These are phyloP conservation scores for Lagorchestes hirsutus DNA, from an alignment of 2,797 vertebrate genomes.

Conservation along the genomic window DNA sequence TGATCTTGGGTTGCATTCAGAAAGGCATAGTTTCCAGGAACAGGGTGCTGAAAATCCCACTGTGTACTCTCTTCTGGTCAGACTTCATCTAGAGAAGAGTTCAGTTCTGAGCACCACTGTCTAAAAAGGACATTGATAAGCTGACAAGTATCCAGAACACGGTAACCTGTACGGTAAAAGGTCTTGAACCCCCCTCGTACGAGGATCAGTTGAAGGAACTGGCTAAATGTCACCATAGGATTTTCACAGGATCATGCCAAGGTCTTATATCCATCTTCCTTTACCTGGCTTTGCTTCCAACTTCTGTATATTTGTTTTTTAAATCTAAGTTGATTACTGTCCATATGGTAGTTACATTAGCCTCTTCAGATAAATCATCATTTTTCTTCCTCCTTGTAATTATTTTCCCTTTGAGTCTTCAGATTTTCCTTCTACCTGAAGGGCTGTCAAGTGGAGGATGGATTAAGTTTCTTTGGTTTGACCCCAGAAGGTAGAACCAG, in stretches of 20 bases:
- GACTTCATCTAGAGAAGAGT: not conserved
- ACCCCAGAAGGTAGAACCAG: not conserved
- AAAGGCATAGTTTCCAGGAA: not conserved
- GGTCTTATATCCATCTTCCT: not conserved
- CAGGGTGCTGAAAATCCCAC: not conserved
- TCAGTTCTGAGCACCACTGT: not conserved
- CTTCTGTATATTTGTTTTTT: not conserved
- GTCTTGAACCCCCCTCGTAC: not conserved
- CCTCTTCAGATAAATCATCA: not conserved
- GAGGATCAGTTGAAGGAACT: not conserved
- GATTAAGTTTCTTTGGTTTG: not conserved
- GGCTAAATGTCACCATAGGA: not conserved
- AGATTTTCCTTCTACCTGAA: not conserved
- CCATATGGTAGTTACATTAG: not conserved
- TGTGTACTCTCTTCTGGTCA: not conserved
- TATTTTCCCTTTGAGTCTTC: not conserved
- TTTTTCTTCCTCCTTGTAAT: not conserved
- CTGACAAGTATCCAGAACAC: not conserved
- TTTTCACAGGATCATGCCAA: not conserved
- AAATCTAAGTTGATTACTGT: not conserved
- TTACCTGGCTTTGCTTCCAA: not conserved
- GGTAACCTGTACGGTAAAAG: not conserved
- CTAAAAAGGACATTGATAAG: not conserved
- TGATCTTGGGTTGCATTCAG: not conserved
- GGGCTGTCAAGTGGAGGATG: not conserved